Conservation (phyloP, 2,797 vertebrate genomes). For the Bryconaethiops microstoma region DNA sequence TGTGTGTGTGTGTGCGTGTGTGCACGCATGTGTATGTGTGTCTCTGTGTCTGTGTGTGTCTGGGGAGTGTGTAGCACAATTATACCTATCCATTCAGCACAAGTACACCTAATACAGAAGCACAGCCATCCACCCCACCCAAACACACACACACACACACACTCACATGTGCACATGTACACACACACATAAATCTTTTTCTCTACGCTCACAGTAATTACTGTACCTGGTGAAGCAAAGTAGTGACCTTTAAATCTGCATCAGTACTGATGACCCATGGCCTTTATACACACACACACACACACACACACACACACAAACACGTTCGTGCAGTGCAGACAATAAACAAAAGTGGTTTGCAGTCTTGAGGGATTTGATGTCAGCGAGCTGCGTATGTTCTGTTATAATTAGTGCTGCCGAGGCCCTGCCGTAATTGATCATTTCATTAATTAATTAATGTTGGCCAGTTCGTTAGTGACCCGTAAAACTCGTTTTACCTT, state of each 20-base stretch:
- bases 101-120: neutral
- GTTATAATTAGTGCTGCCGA: conserved; percentile 71
- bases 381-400: conserved; percentile 65
- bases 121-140: neutral
- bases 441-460: conserved; percentile 77
- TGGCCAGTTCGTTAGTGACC: conserved; percentile 64
- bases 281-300: conserved; percentile 39
- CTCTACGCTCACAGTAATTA: conserved; percentile 68
- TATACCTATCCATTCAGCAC: neutral
- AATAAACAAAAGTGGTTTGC: conserved; percentile 52
- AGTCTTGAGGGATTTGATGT: conserved; percentile 67
- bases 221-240: conserved; percentile 61
- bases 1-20: no score
- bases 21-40: no score
- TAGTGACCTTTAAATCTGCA: conserved; percentile 71
- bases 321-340: conserved; percentile 28
- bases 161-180: neutral
- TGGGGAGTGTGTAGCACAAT: no score
- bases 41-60: no score
- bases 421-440: conserved; percentile 73
- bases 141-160: conserved; percentile 13
- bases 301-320: conserved; percentile 36
- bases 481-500: conserved; percentile 70
- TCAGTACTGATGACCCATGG: conserved; percentile 24
- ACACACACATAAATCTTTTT: conserved; percentile 29